A percentile compares a stretch with the other conserved stretches of the same genome.
Conservation (phyloP, 1,140 invertebrate species). For the Atta cephalotes region DNA sequence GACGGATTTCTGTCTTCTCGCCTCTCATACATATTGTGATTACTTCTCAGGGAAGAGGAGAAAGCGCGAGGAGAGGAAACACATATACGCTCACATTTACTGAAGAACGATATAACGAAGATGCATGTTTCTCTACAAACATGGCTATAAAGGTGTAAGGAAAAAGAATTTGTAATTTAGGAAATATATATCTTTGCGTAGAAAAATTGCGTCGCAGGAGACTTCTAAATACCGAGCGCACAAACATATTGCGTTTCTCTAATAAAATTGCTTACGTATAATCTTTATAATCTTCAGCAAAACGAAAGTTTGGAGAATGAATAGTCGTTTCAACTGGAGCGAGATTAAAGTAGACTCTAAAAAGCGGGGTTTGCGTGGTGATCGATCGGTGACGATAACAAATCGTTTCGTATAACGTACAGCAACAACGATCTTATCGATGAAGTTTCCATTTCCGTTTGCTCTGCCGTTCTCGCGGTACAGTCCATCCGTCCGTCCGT, state of each 20-base stretch:
- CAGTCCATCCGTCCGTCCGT: slow-evolving; percentile 14
- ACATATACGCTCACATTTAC: slow-evolving; percentile 42
- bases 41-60: slow-evolving; percentile 78
- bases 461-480: slow-evolving; percentile 24
- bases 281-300: slow-evolving; percentile 39
- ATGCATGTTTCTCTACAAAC: slow-evolving; percentile 36
- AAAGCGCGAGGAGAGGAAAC: slow-evolving; percentile 50
- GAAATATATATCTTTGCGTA: slow-evolving; percentile 12
- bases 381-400: slow-evolving; percentile 78
- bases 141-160: background rate
- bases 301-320: slow-evolving; percentile 32
- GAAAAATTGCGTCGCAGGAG: slow-evolving; percentile 8
- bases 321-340: slow-evolving; percentile 33
- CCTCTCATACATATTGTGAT: slow-evolving; percentile 85
- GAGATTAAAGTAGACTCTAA: slow-evolving; percentile 64
- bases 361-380: slow-evolving; percentile 66
- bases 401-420: slow-evolving; percentile 69
- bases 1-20: slow-evolving; percentile 79
- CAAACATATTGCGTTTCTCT: background rate
- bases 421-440: slow-evolving; percentile 71
- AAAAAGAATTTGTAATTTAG: slow-evolving; percentile 19
- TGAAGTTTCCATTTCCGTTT: slow-evolving; percentile 72
- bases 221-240: slow-evolving; percentile 4
- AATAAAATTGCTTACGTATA: slow-evolving; percentile 32
- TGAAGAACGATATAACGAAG: slow-evolving; percentile 51